Percentiles rank a stretch among this genome's conserved stretches.
These are phyloP conservation scores for Eolophus roseicapilla DNA, from an alignment of 2,113 vertebrate genomes.

Conservation along the genomic window DNA sequence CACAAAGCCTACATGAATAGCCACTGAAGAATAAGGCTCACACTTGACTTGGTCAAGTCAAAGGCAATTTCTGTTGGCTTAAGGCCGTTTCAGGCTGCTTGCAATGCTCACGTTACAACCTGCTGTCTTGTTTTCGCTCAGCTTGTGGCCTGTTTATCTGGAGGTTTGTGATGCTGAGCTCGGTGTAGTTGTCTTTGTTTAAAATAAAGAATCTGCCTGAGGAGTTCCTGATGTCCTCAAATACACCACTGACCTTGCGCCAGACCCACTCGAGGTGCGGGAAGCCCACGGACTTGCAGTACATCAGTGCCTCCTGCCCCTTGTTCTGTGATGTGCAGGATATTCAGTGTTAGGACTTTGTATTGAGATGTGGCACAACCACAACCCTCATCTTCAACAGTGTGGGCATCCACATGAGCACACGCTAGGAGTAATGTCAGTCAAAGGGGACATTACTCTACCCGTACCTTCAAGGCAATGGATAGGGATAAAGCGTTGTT, in stretches of 20 bases:
- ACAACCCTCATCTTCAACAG: conserved; percentile 58
- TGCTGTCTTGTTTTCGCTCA: not conserved
- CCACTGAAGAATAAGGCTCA: not conserved
- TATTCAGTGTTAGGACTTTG: too few relatives aligned
- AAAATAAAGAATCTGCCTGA: conserved; percentile 89
- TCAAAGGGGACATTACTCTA: conserved; percentile 78
- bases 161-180: conserved; percentile 87
- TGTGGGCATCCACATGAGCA: conserved; percentile 80
- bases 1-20: not conserved
- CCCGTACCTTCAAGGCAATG: conserved; percentile 79
- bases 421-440: conserved; percentile 79
- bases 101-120: too few relatives aligned
- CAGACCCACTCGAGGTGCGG: conserved; percentile 92
- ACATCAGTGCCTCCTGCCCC: conserved; percentile 88
- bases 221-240: conserved; percentile 84
- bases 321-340: conserved; percentile 77
- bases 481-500: not conserved
- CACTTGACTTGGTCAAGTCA: not conserved
- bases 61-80: not conserved
- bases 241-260: conserved; percentile 79
- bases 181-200: conserved; percentile 91
- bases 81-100: not conserved
- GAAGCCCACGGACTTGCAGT: conserved; percentile 96
- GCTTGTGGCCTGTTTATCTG: conserved; percentile 72
- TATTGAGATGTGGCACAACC: too few relatives aligned